phyloP scores from a whole-genome alignment of 2,888 invertebrate genomes.

The Tenthredo scrophulariae region DNA sequence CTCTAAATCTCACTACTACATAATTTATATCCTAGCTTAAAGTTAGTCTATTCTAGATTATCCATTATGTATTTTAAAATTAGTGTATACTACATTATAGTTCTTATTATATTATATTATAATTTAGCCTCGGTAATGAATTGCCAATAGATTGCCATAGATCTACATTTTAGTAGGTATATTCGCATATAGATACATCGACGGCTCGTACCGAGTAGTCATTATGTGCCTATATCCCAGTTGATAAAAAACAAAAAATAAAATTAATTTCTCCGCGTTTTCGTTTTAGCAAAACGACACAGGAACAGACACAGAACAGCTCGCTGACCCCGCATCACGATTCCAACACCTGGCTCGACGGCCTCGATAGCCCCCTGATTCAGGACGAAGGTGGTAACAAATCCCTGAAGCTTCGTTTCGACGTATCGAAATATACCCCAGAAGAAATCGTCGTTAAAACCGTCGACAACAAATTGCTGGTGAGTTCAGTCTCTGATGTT shows the following conservation, averaged over 20 bases:
- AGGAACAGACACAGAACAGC: conserved; percentile 82
- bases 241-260: background rate
- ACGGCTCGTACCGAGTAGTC: background rate
- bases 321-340: conserved; percentile 77
- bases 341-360: conserved; percentile 88
- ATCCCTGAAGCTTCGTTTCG: conserved; percentile 96
- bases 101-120: background rate
- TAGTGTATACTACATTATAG: background rate
- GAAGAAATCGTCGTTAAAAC: conserved; percentile 99
- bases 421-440: conserved; percentile 97
- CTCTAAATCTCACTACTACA: background rate
- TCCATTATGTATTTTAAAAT: conserved; percentile 3
- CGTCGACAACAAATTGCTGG: conserved; percentile 97
- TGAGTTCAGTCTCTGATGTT: conserved; percentile 78
- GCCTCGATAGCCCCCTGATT: conserved; percentile 94
- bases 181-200: background rate
- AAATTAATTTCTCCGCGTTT: conserved; percentile 35
- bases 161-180: background rate
- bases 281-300: conserved; percentile 83
- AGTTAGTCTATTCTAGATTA: background rate
- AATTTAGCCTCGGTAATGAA: background rate
- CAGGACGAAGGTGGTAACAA: conserved; percentile 97
- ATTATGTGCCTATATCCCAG: background rate
- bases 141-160: background rate
- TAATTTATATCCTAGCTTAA: conserved; percentile 5